These are phyloP conservation scores for Aphelocoma californica DNA, from an alignment of 2,797 vertebrate species.

Conservation along the genomic window DNA sequence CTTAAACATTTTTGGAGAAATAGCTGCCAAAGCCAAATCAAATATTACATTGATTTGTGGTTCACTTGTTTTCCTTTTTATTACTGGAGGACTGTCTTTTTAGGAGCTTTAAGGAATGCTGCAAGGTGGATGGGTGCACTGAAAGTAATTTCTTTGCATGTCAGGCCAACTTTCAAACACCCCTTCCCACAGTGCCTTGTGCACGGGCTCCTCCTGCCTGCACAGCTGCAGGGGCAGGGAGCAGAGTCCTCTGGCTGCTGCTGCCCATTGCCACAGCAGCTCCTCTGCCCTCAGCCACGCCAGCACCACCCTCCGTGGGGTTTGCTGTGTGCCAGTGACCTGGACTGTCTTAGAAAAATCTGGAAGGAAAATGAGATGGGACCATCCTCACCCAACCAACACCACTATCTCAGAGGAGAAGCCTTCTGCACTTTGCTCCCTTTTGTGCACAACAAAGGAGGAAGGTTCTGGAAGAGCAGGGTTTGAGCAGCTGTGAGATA, in stretches of 20 bases:
- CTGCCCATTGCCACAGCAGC: background rate
- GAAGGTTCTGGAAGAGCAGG: background rate
- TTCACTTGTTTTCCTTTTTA: conserved; percentile 43
- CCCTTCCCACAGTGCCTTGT: background rate
- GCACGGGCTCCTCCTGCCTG: background rate
- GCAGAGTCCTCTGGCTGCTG: background rate
- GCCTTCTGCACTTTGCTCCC: background rate
- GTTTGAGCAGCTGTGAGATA: background rate
- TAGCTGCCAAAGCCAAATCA: conserved; percentile 19
- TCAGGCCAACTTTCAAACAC: background rate
- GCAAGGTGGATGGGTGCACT: background rate
- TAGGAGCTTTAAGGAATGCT: background rate
- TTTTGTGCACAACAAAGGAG: background rate
- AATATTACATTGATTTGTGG: conserved; percentile 47
- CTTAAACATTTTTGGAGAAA: conserved; percentile 53
- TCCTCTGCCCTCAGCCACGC: accelerated
- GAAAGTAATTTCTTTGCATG: background rate
- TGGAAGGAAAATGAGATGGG: background rate
- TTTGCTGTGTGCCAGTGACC: background rate
- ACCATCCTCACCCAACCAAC: background rate
- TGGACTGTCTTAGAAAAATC: background rate
- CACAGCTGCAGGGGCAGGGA: background rate
- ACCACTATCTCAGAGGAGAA: background rate
- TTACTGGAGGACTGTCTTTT: conserved; percentile 6
- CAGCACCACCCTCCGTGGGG: background rate